These are phyloP conservation scores for Calosoma granatense DNA, from an alignment of 1,140 invertebrate species.

Conservation along the genomic window DNA sequence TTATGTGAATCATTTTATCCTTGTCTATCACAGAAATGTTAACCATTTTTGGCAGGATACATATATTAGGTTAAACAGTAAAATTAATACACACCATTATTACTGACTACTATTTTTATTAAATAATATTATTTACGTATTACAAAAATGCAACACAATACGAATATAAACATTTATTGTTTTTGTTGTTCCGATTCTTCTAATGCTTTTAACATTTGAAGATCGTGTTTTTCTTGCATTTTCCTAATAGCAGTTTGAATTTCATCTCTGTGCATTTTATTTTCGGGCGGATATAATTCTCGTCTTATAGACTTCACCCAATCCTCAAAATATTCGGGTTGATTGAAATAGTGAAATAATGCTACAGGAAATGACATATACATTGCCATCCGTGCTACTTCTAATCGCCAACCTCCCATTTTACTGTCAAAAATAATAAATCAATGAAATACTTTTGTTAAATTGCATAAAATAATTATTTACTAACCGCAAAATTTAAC, in stretches of 20 bases:
- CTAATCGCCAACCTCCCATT: constrained; percentile 73
- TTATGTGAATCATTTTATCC: too few species aligned
- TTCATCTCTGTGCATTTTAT: constrained; percentile 41
- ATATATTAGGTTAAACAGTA: too few species aligned
- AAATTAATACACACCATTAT: too few species aligned
- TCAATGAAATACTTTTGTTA: neutral
- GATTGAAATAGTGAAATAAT: constrained; percentile 78
- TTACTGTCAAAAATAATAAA: constrained; percentile 12
- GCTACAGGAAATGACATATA: constrained; percentile 78
- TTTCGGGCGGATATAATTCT: constrained; percentile 59
- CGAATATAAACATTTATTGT: too few species aligned
- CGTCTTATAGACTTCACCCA: constrained; percentile 61
- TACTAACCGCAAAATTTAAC: too few species aligned
- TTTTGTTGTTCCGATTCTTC: too few species aligned
- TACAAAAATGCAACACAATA: too few species aligned
- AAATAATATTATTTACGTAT: too few species aligned
- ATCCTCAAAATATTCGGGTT: constrained; percentile 70
- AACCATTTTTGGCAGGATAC: too few species aligned
- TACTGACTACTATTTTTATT: too few species aligned
- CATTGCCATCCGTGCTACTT: constrained; percentile 69
- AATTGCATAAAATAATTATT: neutral
- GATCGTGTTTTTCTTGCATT: constrained; percentile 42
- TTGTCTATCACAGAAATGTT: too few species aligned
- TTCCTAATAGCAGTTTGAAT: constrained; percentile 46
- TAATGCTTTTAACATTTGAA: constrained; percentile 32